These are phyloP conservation scores for Noctua fimbriata DNA, from an alignment of 2,888 invertebrate genomes.

Conservation along the genomic window DNA sequence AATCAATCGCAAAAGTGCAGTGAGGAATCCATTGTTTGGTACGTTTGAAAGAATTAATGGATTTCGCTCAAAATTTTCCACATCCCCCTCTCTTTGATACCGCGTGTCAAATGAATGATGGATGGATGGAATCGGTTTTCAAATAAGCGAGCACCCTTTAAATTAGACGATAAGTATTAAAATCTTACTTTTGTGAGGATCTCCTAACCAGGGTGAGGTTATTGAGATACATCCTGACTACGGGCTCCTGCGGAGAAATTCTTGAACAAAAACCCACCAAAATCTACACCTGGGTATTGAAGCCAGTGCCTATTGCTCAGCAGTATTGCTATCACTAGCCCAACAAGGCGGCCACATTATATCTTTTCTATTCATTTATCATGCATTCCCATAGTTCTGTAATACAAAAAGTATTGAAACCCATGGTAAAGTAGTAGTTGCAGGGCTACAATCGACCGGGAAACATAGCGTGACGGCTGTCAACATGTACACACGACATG, in stretches of 20 bases:
- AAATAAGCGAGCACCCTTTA: background rate
- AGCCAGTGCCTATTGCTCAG: background rate
- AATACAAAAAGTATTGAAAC: background rate
- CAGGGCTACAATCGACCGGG: conserved; percentile 38
- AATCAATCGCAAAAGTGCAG: conserved; percentile 29
- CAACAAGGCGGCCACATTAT: background rate
- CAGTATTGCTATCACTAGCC: background rate
- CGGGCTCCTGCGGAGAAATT: too few relatives aligned
- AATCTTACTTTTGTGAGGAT: background rate
- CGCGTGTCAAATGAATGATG: conserved; percentile 9
- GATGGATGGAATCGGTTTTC: conserved; percentile 8
- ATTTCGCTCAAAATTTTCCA: conserved; percentile 16
- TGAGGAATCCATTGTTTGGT: conserved; percentile 3
- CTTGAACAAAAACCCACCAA: background rate
- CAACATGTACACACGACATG: conserved; percentile 50
- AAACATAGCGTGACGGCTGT: conserved; percentile 58
- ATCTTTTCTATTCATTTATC: background rate
- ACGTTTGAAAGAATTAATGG: conserved; percentile 29
- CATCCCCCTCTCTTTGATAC: conserved; percentile 6
- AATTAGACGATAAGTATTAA: background rate
- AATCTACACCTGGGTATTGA: background rate
- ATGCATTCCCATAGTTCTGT: conserved; percentile 13
- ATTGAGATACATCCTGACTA: background rate
- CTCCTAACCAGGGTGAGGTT: too few relatives aligned
- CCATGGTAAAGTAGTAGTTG: conserved; percentile 12